These are phyloP conservation scores for Amphilophus citrinellus DNA, from an alignment of 2,113 vertebrate genomes.

Conservation along the genomic window DNA sequence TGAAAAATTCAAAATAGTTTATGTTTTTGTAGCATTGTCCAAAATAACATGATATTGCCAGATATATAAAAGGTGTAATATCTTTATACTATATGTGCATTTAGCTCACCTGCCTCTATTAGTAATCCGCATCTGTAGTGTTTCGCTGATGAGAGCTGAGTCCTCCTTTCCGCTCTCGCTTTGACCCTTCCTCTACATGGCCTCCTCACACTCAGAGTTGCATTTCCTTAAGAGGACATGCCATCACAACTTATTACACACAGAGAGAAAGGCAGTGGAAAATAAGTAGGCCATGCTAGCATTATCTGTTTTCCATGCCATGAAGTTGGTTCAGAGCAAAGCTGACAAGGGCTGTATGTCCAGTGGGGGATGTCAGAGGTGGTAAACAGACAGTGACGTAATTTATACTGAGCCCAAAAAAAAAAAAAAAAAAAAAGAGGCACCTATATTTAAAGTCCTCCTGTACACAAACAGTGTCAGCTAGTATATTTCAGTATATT, in stretches of 20 bases:
- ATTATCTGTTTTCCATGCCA: constrained; percentile 71
- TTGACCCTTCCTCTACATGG: constrained; percentile 58
- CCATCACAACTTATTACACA: constrained; percentile 77
- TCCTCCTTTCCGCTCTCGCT: background rate
- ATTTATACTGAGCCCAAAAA: constrained; percentile 45
- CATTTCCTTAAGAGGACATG: constrained; percentile 75
- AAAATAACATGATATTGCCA: background rate
- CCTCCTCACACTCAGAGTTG: constrained; percentile 54
- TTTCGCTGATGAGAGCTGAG: background rate
- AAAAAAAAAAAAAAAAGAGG: background rate
- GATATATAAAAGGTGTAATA: background rate
- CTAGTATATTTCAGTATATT: background rate
- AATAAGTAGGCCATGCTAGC: constrained; percentile 73
- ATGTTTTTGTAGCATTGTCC: background rate
- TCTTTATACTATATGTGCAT: background rate
- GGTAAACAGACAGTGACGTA: constrained; percentile 64
- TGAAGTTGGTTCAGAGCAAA: constrained; percentile 58
- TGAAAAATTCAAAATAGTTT: background rate
- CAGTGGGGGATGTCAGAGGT: constrained; percentile 46
- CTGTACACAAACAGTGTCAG: background rate
- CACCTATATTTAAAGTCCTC: constrained; percentile 4
- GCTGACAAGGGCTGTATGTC: constrained; percentile 59
- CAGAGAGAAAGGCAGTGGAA: constrained; percentile 50
- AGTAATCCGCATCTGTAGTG: background rate
- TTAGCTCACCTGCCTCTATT: background rate